These are phyloP conservation scores for Tethya wilhelma DNA, from an alignment of 37 sponge, comb jelly and placozoan species.

Conservation along the genomic window DNA sequence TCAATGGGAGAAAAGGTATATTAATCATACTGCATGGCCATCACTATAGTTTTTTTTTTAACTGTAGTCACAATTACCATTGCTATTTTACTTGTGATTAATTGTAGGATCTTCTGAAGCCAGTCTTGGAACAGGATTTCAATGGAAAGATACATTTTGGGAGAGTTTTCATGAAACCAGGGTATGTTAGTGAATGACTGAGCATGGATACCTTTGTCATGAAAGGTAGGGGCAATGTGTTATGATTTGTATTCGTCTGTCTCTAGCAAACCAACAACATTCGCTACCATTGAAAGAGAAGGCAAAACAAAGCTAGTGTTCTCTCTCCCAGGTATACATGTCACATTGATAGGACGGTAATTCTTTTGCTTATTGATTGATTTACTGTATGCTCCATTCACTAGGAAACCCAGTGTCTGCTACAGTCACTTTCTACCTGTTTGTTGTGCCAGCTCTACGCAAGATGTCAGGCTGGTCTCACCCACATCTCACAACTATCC, in stretches of 20 bases:
- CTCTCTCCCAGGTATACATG: conserved; percentile 86
- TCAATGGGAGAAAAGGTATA: conserved; percentile 99
- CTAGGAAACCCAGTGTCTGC: conserved; percentile 97
- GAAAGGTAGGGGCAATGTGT: background rate
- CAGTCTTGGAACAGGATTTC: conserved; percentile 77
- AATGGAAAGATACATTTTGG: conserved; percentile 92
- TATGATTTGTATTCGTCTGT: background rate
- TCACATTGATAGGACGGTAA: background rate
- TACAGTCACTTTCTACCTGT: conserved; percentile 90
- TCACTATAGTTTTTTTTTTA: background rate
- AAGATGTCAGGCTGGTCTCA: conserved; percentile 74
- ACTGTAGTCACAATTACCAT: background rate
- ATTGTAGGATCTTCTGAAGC: conserved; percentile 83
- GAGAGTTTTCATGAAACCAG: conserved; percentile 95
- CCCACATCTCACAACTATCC: background rate
- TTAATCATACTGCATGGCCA: no score
- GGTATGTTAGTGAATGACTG: conserved; percentile 49
- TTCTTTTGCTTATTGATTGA: background rate
- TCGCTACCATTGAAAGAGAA: conserved; percentile 74
- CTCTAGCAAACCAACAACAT: conserved; percentile 95
- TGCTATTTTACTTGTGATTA: background rate
- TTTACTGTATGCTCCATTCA: background rate
- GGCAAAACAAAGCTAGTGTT: conserved; percentile 83
- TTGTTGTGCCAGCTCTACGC: conserved; percentile 89
- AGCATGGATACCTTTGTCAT: background rate